Evolutionary conservation across 2,113 vertebrate genomes (phyloP), one percentile per base, ranked within the genome.

Genomic region (Tiliqua scincoides): DNA sequence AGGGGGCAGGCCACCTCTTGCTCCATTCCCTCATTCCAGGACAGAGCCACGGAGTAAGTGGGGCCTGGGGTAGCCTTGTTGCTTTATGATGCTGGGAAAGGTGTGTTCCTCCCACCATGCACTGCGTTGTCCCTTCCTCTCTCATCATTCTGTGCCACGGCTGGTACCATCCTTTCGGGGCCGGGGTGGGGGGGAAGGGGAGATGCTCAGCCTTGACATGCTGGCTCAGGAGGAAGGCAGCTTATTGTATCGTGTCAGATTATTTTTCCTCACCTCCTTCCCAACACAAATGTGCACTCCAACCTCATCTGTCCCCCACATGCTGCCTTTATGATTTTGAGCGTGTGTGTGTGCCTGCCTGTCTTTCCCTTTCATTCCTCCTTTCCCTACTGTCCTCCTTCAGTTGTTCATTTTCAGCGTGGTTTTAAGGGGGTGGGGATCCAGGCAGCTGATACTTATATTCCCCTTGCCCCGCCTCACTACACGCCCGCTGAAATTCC

Each of bases 81-180:
- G 77, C 85, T 86, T 86, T 80, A 86, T 76, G 61, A 63, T 80
- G 77, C 57, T 80, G 85, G 77, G 83, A 67, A 80, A 63, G 77
- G 77, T 6, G 9, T 73, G 20, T 73, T 80, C 85, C 68, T 63
- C 68, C 68, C 57, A 80, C n/a, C 68, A 63, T 73, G 77, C 76
- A 72, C 77, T 86, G 85, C 77, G 15, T 32, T 59, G 17, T 65
- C 63, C 48, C 52, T 2, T 62, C 4, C 40, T 20, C n/a, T 9
- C 21, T 54, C 25, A 27, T 67, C 35, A 4, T 9, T 30, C 63
- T 20, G 8, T 82, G 79, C 37, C 65, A 6, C 67, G 43, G 65
- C 48, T 68, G 37, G 86, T 61, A 82, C 52, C 30, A 25, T 21
- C 2, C 14, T 3, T 70, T 63, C 1, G n/a, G 68, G 77, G 35